Base-by-base conservation (phyloP, 1,140 invertebrate species). In the Drosophila navojoa region DNA sequence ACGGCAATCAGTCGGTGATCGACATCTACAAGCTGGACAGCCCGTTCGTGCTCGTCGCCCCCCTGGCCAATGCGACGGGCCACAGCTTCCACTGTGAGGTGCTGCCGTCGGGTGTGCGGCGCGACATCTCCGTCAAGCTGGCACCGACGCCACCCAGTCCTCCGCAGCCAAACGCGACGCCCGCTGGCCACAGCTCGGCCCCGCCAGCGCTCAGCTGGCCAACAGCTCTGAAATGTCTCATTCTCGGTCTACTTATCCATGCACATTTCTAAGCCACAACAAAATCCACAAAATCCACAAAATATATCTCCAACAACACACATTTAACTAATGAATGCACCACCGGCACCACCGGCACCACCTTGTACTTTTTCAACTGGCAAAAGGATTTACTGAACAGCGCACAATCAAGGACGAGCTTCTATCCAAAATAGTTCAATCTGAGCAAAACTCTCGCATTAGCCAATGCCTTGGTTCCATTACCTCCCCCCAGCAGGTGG, bases 321-420 rank as follows among this genome's bases (percentile, higher is more conserved):
- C 58, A 71, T 42, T 54, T 25, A 53, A 44, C 32, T 64, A 61
- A 54, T 60, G 80, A 61, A 54, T 60, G 80, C 80, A 82, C 80
- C 79, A 81, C 79, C 79, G 79, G 75, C 77, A 76, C 75, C 79
- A 81, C 79, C 79, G 79, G 79, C 77, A 80, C 75, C 42, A 44
- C 42, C 42, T 63, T 80, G 55, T 45, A 60, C 54, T 45, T 27
- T 45, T 63, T 58, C 13, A 6, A 15, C 22, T 49, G 11, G 69
- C 52, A 54, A 44, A 42, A 66, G 54, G 61, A 71, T 57, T 54
- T 53, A 49, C 19, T 5, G 76, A 72, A 63, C 71, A 67, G 76
- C 76, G 76, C 76, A 75, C 77, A 57, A 49, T 66, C 61, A 79
- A 59, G 61, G 57, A 74, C 55, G 79, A 81, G 79, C 79, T 78